Evolutionary conservation across 2,113 vertebrate genomes (phyloP), one percentile per base, ranked within the genome.

Genomic region (Nothocercus julius): DNA sequence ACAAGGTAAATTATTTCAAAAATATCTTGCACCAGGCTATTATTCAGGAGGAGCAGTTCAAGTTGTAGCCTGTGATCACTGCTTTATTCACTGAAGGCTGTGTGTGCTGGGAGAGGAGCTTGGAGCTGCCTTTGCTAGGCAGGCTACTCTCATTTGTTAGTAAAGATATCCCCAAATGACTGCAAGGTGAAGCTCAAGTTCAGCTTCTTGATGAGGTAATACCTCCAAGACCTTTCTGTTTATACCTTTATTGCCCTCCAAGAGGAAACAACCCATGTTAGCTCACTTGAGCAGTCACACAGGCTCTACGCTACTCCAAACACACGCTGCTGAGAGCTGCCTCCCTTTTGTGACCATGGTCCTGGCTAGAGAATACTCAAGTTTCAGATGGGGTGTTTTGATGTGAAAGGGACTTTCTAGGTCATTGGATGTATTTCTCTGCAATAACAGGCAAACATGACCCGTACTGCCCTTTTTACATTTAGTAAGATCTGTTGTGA

Each of bases 311-410:
- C 58, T 81, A 21, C 36, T 75, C 77, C 36, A 30, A 88, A 53
- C 81, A 84, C 73, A 88, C 94, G 69, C 77, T 92, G 44, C 88
- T 58, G 62, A 69, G 70, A 73, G 19, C 25, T 34, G 75, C 83
- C 6, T 81, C 83, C 6, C 2, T 90, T 95, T 88, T 73, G 58
- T 69, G 87, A 88, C 76, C 0, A 2, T 9, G 89, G 79, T 63
- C 34, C 95, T 62, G 86, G 74, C 88, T 83, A 90, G 88, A 81
- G 93, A 79, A 84, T 66, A 85, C 36, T 88, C 44, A 72, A 61
- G 90, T 59, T 54, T 49, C 18, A 66, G 22, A 61, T 54, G 14
- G 47, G 22, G 14, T 49, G 20, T 27, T 89, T 84, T 85, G 61
- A 30, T 8, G 3, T 63, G 22, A 63, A 63, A 25, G 34, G 61